Conservation (phyloP, 2,888 invertebrate species). For the Andrena hattorfiana region DNA sequence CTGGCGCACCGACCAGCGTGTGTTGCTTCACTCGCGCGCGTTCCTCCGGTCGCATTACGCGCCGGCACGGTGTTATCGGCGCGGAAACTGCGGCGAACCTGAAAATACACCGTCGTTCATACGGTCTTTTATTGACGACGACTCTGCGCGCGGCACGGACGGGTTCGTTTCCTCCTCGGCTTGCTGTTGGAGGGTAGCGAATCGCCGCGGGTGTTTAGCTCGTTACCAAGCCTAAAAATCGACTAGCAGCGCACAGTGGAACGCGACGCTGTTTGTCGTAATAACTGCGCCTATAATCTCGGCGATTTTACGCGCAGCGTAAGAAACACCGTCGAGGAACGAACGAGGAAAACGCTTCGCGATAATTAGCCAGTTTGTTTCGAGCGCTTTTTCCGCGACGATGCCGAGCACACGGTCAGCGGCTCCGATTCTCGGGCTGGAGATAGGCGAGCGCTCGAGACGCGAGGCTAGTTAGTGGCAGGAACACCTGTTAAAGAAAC, state of each 20-base stretch:
- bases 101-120: slow-evolving; percentile 47
- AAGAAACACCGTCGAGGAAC: slow-evolving; percentile 1
- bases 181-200: neutral
- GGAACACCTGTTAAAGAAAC: slow-evolving; percentile 22
- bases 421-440: slow-evolving; percentile 16
- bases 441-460: neutral
- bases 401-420: slow-evolving; percentile 43
- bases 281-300: slow-evolving; percentile 51
- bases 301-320: slow-evolving; percentile 29
- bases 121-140: slow-evolving; percentile 55
- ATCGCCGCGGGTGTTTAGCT: slow-evolving; percentile 21
- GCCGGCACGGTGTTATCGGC: neutral
- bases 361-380: slow-evolving; percentile 57
- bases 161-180: slow-evolving; percentile 40
- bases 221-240: slow-evolving; percentile 20
- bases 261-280: slow-evolving; percentile 28
- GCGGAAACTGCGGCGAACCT: slow-evolving; percentile 32
- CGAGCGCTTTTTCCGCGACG: slow-evolving; percentile 42
- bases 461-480: slow-evolving; percentile 14
- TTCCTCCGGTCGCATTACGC: slow-evolving; percentile 35
- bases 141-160: slow-evolving; percentile 37
- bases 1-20: slow-evolving; percentile 46
- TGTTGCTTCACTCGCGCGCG: slow-evolving; percentile 31
- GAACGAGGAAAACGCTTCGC: slow-evolving; percentile 19
- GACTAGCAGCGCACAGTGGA: neutral